These are phyloP conservation scores for Temnothorax unifasciatus DNA, from an alignment of 2,888 invertebrate genomes.

Conservation along the genomic window DNA sequence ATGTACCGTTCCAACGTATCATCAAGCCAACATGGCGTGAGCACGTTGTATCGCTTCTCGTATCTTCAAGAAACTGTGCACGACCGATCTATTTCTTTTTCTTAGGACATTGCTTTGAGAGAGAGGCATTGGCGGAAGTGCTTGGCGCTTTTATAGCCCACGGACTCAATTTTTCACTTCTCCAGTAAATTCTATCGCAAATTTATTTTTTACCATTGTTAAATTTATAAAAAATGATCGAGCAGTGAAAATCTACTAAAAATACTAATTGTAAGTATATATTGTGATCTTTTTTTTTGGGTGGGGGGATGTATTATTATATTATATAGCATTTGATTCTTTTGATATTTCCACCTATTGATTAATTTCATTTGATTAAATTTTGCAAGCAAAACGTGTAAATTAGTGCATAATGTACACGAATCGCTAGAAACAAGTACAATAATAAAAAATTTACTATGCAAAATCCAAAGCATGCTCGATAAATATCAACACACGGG, in stretches of 20 bases:
- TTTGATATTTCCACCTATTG: neutral
- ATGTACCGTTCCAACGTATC: constrained; percentile 42
- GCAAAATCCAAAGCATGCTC: neutral
- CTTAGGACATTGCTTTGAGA: constrained; percentile 23
- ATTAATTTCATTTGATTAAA: neutral
- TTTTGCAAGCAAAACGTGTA: neutral
- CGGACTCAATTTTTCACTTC: neutral
- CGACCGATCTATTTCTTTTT: constrained; percentile 25
- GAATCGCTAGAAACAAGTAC: neutral
- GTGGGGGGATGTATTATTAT: neutral
- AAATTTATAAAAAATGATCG: neutral
- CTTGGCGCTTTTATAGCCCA: neutral
- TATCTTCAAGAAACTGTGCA: constrained; percentile 2
- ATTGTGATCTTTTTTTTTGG: neutral
- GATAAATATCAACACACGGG: neutral
- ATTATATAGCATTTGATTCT: neutral
- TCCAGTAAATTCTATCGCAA: neutral
- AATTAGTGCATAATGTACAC: neutral
- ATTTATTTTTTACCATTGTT: neutral
- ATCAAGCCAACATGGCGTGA: neutral
- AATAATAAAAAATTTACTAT: neutral
- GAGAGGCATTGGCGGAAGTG: neutral
- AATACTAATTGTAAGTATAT: neutral
- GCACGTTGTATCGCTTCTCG: neutral
- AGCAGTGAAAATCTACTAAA: neutral